phyloP scores from a whole-genome alignment of 2,113 vertebrate species.

The Eublepharis macularius region DNA sequence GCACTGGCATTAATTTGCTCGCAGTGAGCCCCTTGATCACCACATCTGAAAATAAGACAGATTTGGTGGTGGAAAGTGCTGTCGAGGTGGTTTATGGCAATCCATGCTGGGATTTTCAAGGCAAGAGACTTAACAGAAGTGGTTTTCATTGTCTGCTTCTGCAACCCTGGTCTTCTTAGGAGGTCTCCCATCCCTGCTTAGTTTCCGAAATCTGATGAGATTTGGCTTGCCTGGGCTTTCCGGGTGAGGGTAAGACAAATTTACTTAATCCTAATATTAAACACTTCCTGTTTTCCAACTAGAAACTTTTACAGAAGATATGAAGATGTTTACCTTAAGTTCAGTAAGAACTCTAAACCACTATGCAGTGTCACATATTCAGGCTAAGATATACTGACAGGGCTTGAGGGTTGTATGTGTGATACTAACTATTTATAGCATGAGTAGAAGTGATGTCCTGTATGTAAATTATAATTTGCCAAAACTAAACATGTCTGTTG shows the following conservation, averaged over 20 bases:
- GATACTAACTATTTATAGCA: background rate
- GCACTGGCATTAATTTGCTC: background rate
- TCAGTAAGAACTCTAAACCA: background rate
- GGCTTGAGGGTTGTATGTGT: background rate
- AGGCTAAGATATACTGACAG: background rate
- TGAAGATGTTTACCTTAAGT: background rate
- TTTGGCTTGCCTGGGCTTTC: too few relatives aligned
- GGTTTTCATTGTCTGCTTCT: too few relatives aligned
- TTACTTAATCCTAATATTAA: slow-evolving; percentile 5
- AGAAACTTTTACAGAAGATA: background rate
- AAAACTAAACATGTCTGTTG: background rate
- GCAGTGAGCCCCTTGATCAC: background rate
- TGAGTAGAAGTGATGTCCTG: fast-evolving
- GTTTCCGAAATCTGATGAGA: too few relatives aligned
- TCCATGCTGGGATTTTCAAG: too few relatives aligned
- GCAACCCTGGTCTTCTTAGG: too few relatives aligned
- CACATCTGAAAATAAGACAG: background rate
- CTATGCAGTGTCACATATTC: background rate
- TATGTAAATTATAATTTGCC: slow-evolving; percentile 6
- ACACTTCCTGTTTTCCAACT: slow-evolving; percentile 6
- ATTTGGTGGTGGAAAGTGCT: too few relatives aligned
- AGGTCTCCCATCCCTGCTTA: too few relatives aligned
- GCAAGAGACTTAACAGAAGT: too few relatives aligned
- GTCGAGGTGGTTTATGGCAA: too few relatives aligned
- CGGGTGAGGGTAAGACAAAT: background rate